A percentile compares a stretch with the other conserved stretches of the same genome.
These are phyloP conservation scores for Beroe forskalii DNA, from an alignment of 37 sponge, comb jelly and placozoan species.

Conservation along the genomic window DNA sequence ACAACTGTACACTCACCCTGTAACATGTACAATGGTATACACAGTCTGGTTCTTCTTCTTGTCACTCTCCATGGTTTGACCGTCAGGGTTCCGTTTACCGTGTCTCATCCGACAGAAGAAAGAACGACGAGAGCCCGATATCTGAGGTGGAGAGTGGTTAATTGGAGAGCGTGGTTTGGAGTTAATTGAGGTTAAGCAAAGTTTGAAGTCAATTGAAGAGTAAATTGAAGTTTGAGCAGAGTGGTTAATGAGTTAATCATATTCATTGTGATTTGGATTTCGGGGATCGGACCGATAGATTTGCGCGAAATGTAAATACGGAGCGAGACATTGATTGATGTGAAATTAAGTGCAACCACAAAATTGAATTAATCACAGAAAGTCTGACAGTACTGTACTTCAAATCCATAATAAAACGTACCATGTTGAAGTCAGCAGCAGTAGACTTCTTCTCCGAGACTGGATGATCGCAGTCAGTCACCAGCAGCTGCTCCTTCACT, in stretches of 20 bases:
- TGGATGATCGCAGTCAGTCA: slow-evolving; percentile 43
- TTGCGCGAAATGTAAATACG: no score
- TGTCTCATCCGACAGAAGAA: slow-evolving; percentile 57
- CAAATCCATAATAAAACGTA: no score
- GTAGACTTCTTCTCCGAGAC: slow-evolving; percentile 35
- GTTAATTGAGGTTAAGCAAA: no score
- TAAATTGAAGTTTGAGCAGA: no score
- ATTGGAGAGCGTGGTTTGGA: not conserved
- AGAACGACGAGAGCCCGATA: slow-evolving; percentile 25
- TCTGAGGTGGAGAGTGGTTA: not conserved
- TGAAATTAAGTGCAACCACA: no score
- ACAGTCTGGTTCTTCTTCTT: slow-evolving; percentile 21
- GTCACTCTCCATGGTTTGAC: not conserved
- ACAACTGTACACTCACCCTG: slow-evolving; percentile 28
- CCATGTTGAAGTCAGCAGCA: slow-evolving; percentile 63
- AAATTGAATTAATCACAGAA: no score
- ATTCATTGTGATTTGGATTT: no score
- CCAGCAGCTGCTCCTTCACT: slow-evolving; percentile 65
- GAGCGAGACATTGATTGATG: no score
- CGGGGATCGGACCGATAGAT: no score
- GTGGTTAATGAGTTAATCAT: no score
- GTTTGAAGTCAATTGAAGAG: no score
- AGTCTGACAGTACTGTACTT: no score
- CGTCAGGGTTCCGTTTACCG: slow-evolving; percentile 7
- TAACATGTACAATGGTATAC: slow-evolving; percentile 23